Evolutionary conservation across 2,888 invertebrate species (phyloP).

Genomic region (Amphipyra tragopoginis): DNA sequence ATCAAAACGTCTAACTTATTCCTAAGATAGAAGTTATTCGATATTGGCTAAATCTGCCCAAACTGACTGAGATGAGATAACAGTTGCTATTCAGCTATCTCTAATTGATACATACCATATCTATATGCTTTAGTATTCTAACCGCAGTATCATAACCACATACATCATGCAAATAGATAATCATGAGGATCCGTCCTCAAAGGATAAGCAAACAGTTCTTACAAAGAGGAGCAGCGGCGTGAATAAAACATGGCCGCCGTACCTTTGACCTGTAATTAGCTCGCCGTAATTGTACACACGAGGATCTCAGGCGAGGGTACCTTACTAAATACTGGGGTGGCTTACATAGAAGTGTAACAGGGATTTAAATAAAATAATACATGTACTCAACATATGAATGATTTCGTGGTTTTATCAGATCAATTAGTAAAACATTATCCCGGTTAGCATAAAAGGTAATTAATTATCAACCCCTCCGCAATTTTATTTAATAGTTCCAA

Average conservation of each 20-base stretch:
- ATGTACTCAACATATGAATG: not conserved
- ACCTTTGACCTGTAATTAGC: conserved; percentile 59
- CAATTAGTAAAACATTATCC: too few relatives aligned
- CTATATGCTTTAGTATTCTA: not conserved
- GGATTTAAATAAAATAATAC: not conserved
- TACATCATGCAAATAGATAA: conserved; percentile 41
- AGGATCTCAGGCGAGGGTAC: conserved; percentile 16
- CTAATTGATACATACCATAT: too few relatives aligned
- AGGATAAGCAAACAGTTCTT: conserved; percentile 32
- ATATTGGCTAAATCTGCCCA: too few relatives aligned
- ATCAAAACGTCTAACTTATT: too few relatives aligned
- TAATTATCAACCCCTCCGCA: too few relatives aligned
- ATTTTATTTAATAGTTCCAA: too few relatives aligned
- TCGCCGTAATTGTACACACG: conserved; percentile 49
- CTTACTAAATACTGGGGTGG: conserved; percentile 1
- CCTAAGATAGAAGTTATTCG: too few relatives aligned
- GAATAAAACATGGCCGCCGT: conserved; percentile 46
- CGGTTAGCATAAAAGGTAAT: too few relatives aligned
- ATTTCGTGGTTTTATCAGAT: too few relatives aligned
- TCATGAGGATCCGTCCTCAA: conserved; percentile 25
- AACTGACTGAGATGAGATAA: too few relatives aligned
- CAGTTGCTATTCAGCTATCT: too few relatives aligned
- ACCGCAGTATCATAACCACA: conserved; percentile 27
- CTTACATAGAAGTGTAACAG: not conserved
- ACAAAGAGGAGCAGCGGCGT: conserved; percentile 23